Conservation (phyloP, 2,113 vertebrate genomes). For the Morone chrysops region DNA sequence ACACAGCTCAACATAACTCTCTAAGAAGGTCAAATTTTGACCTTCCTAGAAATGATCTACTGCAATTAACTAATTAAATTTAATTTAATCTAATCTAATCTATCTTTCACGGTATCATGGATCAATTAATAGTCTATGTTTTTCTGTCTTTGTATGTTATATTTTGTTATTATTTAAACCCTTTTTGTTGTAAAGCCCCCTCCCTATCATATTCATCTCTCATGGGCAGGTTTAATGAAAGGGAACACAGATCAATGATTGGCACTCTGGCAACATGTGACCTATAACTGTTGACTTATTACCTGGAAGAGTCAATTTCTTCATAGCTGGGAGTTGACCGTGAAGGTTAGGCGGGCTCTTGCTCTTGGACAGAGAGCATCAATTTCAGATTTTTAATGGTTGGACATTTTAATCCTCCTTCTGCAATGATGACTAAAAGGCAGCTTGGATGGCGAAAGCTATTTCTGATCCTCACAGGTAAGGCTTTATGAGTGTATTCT, state of each 20-base stretch:
- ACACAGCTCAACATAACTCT: neutral
- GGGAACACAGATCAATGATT: constrained; percentile 50
- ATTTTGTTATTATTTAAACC: neutral
- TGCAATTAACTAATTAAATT: too few species aligned
- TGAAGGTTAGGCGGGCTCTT: constrained; percentile 62
- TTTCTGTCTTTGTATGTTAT: neutral
- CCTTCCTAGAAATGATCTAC: too few species aligned
- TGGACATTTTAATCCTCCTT: constrained; percentile 11
- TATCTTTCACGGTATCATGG: neutral
- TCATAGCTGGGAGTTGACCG: constrained; percentile 40
- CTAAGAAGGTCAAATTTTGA: neutral
- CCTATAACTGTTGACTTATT: constrained; percentile 61
- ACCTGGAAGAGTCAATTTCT: constrained; percentile 55
- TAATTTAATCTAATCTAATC: neutral
- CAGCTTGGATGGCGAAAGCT: constrained; percentile 41
- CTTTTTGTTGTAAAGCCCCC: neutral
- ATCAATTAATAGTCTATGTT: too few species aligned
- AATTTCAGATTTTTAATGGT: neutral
- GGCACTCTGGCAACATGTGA: constrained; percentile 73
- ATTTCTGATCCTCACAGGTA: constrained; percentile 75
- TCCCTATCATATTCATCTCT: neutral
- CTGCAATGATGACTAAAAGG: constrained; percentile 22
- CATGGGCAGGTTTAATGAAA: constrained; percentile 7
- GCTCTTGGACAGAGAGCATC: constrained; percentile 14
- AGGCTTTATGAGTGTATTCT: constrained; percentile 12